Percentiles rank a stretch among this genome's conserved stretches.
Evolutionary conservation across 2,888 invertebrate species (phyloP).

Genomic region (Nineta flava): DNA sequence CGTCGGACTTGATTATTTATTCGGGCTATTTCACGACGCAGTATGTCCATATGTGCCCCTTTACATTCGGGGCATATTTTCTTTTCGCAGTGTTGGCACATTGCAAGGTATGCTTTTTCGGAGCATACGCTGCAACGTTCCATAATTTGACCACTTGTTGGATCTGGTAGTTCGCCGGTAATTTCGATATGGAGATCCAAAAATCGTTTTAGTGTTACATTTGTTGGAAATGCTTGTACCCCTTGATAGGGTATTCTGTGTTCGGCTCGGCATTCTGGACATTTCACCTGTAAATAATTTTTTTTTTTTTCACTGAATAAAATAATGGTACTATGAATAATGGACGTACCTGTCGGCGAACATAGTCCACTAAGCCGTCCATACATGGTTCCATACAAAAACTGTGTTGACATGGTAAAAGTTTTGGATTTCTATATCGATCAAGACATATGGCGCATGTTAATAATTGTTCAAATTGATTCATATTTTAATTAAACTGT

Average conservation of each 20-base stretch:
- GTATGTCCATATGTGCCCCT: conserved; percentile 88
- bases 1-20: conserved; percentile 48
- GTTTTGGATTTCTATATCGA: conserved; percentile 92
- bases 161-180: conserved; percentile 79
- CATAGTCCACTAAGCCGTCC: conserved; percentile 92
- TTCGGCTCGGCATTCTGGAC: conserved; percentile 95
- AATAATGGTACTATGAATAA: not conserved
- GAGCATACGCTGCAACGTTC: conserved; percentile 87
- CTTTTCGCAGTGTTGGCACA: conserved; percentile 93
- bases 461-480: conserved; percentile 92
- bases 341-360: conserved; percentile 61
- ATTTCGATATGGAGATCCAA: conserved; percentile 88
- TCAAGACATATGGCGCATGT: conserved; percentile 98
- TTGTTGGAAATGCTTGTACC: conserved; percentile 86
- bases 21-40: conserved; percentile 46
- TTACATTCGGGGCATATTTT: conserved; percentile 95
- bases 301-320: not conserved
- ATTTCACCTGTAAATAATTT: conserved; percentile 59
- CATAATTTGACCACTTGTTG: conserved; percentile 83
- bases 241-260: conserved; percentile 93
- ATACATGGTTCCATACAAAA: conserved; percentile 98
- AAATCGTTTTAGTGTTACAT: conserved; percentile 88
- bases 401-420: conserved; percentile 98
- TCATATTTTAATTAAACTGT: conserved; percentile 41
- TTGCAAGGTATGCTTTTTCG: conserved; percentile 74